These are phyloP conservation scores for Cosmopolites sordidus DNA, from an alignment of 2,888 invertebrate genomes.

Conservation along the genomic window DNA sequence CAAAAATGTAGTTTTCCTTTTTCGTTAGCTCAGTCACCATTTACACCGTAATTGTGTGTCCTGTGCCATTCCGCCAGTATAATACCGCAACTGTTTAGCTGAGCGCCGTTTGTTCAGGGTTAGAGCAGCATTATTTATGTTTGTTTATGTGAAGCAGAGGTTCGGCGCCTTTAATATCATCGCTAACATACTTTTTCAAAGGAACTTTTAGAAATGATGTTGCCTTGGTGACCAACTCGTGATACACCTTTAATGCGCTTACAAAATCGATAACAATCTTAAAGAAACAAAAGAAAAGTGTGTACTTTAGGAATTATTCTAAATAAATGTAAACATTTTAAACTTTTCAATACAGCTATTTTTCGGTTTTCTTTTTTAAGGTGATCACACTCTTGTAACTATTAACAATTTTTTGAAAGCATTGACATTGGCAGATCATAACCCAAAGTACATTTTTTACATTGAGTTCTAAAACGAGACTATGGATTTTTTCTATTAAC, in stretches of 20 bases:
- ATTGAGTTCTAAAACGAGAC: too few species aligned
- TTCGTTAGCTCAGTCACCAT: background rate
- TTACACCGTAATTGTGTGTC: background rate
- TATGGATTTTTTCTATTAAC: too few species aligned
- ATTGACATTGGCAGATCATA: too few species aligned
- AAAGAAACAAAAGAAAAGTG: too few species aligned
- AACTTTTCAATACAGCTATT: too few species aligned
- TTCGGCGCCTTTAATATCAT: background rate
- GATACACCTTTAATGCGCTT: background rate
- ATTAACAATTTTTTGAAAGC: too few species aligned
- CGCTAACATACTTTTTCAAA: background rate
- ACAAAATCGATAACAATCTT: too few species aligned
- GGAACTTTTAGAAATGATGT: background rate
- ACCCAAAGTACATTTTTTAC: too few species aligned
- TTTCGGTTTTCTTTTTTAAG: too few species aligned
- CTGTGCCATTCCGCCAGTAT: background rate
- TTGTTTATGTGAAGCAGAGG: background rate
- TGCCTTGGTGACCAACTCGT: background rate
- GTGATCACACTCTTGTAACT: too few species aligned
- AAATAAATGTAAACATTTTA: too few species aligned
- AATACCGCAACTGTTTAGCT: background rate
- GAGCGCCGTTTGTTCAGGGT: background rate
- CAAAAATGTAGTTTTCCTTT: background rate
- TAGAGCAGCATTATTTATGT: background rate
- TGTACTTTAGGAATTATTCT: too few species aligned